Evolutionary conservation across 2,797 vertebrate species (phyloP).

Genomic region (Oryzias sinensis): DNA sequence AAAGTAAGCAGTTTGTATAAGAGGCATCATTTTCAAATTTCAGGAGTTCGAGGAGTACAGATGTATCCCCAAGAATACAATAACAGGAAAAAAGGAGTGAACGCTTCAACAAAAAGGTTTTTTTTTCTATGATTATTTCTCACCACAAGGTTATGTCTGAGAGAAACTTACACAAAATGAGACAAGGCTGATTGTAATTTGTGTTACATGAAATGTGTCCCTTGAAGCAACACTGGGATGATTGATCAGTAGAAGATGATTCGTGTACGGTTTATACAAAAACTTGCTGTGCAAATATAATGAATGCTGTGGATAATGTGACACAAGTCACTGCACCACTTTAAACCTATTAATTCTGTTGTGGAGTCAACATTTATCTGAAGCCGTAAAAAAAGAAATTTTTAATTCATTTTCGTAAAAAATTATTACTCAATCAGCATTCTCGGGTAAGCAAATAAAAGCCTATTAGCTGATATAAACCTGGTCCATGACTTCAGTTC

Average conservation of each 20-base stretch:
- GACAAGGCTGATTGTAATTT: constrained; percentile 60
- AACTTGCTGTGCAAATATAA: constrained; percentile 35
- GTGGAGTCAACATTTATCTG: constrained; percentile 11
- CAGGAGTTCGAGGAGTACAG: constrained; percentile 31
- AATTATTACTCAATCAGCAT: background rate
- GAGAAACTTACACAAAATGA: constrained; percentile 48
- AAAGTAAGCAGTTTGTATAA: constrained; percentile 50
- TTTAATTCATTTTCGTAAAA: background rate
- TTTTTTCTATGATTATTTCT: constrained; percentile 55
- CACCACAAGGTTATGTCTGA: constrained; percentile 58
- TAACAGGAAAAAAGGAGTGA: constrained; percentile 51
- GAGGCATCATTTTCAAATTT: constrained; percentile 42
- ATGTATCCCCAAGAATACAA: constrained; percentile 63
- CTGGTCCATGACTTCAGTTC: too few species aligned
- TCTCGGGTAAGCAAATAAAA: too few species aligned
- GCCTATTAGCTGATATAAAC: too few species aligned
- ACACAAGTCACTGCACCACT: constrained; percentile 22
- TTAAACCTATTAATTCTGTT: constrained; percentile 35
- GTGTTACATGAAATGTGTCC: constrained; percentile 57
- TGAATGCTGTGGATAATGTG: constrained; percentile 32
- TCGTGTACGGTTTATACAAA: constrained; percentile 30
- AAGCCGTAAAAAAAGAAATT: background rate
- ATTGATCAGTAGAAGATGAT: constrained; percentile 57
- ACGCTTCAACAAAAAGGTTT: constrained; percentile 59
- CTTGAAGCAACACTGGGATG: constrained; percentile 45